Evolutionary conservation across 1,140 invertebrate genomes (phyloP).

Genomic region (Paralvinella palmiformis): DNA sequence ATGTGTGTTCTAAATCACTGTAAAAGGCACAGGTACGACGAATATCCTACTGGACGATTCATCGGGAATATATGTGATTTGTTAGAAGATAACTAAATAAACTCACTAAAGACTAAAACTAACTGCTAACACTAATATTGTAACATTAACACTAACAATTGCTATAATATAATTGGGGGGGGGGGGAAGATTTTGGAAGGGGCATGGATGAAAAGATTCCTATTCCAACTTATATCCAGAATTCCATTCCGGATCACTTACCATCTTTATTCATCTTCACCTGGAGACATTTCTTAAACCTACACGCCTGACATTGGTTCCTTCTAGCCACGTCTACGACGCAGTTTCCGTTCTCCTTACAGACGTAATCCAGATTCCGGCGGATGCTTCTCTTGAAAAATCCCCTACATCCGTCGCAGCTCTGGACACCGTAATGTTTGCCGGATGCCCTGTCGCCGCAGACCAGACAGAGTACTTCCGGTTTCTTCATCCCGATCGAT

Average conservation of each 20-base stretch:
- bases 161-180: background rate
- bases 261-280: conserved; percentile 95
- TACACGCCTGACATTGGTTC: conserved; percentile 92
- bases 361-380: conserved; percentile 58
- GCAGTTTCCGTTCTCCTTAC: conserved; percentile 83
- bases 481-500: no score
- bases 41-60: no score
- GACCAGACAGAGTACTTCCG: conserved; percentile 46
- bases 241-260: conserved; percentile 58
- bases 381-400: conserved; percentile 72
- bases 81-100: no score
- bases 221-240: conserved; percentile 17
- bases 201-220: background rate
- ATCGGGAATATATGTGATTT: no score
- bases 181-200: background rate
- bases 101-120: no score
- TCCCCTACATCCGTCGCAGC: conserved; percentile 65
- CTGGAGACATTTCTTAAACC: conserved; percentile 84
- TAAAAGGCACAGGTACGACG: no score
- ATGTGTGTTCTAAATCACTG: no score
- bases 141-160: background rate
- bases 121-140: no score
- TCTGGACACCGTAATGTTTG: conserved; percentile 50
- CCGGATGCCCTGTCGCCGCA: conserved; percentile 51
- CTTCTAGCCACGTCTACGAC: conserved; percentile 83